Base-by-base conservation (phyloP, 2,797 vertebrate species). In the Sebastes nivosus region DNA sequence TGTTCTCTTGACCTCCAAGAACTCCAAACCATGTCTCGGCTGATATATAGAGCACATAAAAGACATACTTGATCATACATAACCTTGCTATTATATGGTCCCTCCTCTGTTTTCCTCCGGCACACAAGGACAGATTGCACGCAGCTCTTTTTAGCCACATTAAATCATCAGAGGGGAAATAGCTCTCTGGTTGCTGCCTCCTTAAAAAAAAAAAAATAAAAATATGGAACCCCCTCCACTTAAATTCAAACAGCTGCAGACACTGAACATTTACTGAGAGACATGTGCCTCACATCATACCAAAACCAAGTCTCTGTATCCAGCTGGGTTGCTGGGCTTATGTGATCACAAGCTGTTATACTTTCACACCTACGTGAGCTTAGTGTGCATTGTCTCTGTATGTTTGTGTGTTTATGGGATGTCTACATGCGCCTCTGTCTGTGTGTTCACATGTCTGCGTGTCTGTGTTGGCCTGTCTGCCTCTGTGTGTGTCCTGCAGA, bases 181-280 rank as follows among this genome's bases (percentile, higher is more conserved):
- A 72, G 66, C 64, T 90, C 81, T 81, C 68, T 86, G 70, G 63
- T 85, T 79, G 75, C 72, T 77, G 57, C 70, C 68, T 70, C n/a
- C 71, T 75, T 80, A 22, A 68, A 77, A 77, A 52, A 10, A 63
- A 76, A 20, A 25, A 50, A 8, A 18, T 20, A 12, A 89, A 89
- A 81, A 79, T 73, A 87, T 77, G 73, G 67, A 55, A 77, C 78
- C 67, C 69, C 60, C 50, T 67, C 46, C 42, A 74, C 42, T 80
- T 84, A 85, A 90, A 92, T 84, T 81, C 75, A 88, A 92, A 86
- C 90, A 92, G 87, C 82, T 92, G 92, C 86, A 88, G 74, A 85
- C 75, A 27, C 72, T 82, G 79, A 90, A 81, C 69, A 87, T 88
- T 80, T 81, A 80, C 70, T 73, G 42, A 83, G 71, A 84, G 79